Evolutionary conservation across 2,113 vertebrate species (phyloP), one percentile per base, ranked within the genome.

Genomic region (Oncorhynchus nerka): DNA sequence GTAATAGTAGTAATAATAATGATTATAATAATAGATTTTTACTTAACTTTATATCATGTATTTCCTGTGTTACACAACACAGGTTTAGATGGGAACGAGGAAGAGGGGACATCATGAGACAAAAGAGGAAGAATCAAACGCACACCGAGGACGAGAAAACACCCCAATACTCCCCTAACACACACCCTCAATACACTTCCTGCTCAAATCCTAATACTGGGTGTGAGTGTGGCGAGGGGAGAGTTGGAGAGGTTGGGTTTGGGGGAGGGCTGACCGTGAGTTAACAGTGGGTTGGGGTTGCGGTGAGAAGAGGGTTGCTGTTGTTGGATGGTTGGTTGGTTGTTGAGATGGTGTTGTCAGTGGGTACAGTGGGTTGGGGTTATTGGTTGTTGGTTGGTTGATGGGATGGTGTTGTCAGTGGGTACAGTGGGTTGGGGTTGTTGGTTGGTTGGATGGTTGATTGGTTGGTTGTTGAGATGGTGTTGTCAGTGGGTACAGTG

Each of bases 21-120:
- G 8, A 39, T 39, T 9, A 39, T 9, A 9, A 39, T 85, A 79
- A 85, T 80, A 86, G 82, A 79, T 77, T 87, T 45, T 84, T 24
- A 86, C 89, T 86, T 89, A 92, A 91, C 89, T 92, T 89, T 88
- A 92, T 88, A 90, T 81, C 84, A 76, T 89, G 85, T 89, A 87
- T 84, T 89, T 89, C 83, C 88, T 90, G 90, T 91, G 85, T 86
- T 90, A 79, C 84, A 83, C 89, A 83, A 87, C 83, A 90, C 82
- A 77, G 30, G 85, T 88, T 85, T 76, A 26, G 81, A 86, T 89
- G 80, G 55, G 68, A 76, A 76, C 26, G 70, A 82, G 74, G 83
- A 75, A 72, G 74, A 70, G 76, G 84, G 32, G 32, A 74, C 22
- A 70, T 74, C 0, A 75, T 62, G 73, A 72, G 72, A 66, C 12